Base-by-base conservation (phyloP, 2,888 invertebrate genomes). In the Tachina fera region DNA sequence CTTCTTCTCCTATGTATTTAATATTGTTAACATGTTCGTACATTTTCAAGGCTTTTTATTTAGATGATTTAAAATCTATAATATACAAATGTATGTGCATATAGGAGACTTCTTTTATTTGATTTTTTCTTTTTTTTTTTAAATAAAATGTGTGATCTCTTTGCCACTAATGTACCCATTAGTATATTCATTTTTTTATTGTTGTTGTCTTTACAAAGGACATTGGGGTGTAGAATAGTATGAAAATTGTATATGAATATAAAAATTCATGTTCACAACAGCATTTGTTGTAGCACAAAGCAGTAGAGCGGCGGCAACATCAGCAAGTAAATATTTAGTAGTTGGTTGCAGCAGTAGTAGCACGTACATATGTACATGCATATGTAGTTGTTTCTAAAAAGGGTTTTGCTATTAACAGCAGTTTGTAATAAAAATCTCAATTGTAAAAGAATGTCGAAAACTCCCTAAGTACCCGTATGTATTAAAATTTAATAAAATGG, bases 121-220 rank as follows among this genome's bases (percentile, higher is more conserved):
- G 16, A 16, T 41, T 49, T 61, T 72, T 58, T 58, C n/a, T 65
- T 16, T 47, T 13, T 47, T 70, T 60, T 84, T 71, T 41, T 77
- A 72, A 86, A 80, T 76, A 79, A 79, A 79, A 85, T 86, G 76
- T 86, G 82, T 85, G 81, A 63, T 78, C 75, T 80, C 58, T 82
- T 86, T 78, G 82, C 86, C 83, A 76, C 75, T 83, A 83, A 86
- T 86, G 86, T 80, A 83, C 79, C 83, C 86, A 83, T 83, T 86
- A 83, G 77, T 60, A 78, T 78, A 72, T 83, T 78, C 45, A 70
- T 74, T 19, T 43, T 49, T 61, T 49, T 19, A 45, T n/a, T 58
- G 6, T 16, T 72, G 22, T 43, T 74, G 65, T 47, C 58, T 63
- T 51, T 61, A 72, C 72, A 83, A 83, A 83, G 83, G 77, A 78